These are phyloP conservation scores for Lycodopsis pacificus DNA, from an alignment of 2,797 vertebrate species.

Conservation along the genomic window DNA sequence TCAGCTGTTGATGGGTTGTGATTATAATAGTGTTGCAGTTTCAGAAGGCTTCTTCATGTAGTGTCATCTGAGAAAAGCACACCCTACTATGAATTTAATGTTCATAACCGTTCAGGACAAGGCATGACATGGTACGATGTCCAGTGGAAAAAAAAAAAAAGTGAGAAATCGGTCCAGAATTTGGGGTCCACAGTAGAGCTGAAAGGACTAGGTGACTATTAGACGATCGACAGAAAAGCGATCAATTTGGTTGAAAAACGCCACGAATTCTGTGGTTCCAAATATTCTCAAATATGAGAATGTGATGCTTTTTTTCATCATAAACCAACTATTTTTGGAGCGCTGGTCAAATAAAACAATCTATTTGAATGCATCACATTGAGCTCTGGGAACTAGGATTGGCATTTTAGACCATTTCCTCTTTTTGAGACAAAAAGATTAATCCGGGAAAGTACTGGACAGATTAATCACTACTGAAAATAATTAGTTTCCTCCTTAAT, in stretches of 20 bases:
- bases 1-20: constrained; percentile 13
- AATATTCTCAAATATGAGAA: neutral
- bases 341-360: neutral
- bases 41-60: constrained; percentile 46
- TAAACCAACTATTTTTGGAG: neutral
- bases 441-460: neutral
- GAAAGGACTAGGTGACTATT: neutral
- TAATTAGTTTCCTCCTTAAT: neutral
- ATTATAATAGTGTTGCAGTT: constrained; percentile 4
- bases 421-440: neutral
- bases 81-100: neutral
- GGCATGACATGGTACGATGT: constrained; percentile 27
- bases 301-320: neutral
- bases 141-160: constrained; percentile 6
- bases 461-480: neutral
- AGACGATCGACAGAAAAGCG: neutral
- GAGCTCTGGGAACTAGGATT: neutral
- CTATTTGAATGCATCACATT: neutral
- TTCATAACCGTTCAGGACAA: constrained; percentile 40
- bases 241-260: neutral
- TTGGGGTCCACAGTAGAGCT: constrained; percentile 4
- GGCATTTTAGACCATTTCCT: neutral
- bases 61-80: constrained; percentile 33
- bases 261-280: neutral
- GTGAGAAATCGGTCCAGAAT: constrained; percentile 7